Evolutionary conservation across 2,888 invertebrate species (phyloP).

Genomic region (Agrenia bidenticulata): DNA sequence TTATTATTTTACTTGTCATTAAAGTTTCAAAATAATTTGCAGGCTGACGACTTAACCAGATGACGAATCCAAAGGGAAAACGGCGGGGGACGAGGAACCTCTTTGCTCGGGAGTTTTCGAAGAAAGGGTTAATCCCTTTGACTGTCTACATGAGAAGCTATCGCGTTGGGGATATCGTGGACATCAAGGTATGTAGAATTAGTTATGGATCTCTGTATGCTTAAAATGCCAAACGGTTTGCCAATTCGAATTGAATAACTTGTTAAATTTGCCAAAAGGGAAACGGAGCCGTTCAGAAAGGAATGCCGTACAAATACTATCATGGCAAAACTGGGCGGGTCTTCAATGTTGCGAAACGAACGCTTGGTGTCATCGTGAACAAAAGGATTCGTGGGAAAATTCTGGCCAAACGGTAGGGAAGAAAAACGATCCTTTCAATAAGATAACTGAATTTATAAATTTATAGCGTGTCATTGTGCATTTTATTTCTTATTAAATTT

Average conservation of each 20-base stretch:
- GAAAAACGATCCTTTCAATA: no score
- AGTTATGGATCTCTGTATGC: no score
- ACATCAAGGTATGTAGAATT: constrained; percentile 93
- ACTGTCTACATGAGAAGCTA: constrained; percentile 98
- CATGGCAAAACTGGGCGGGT: constrained; percentile 98
- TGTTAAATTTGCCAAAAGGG: no score
- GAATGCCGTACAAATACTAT: constrained; percentile 99
- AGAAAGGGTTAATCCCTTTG: constrained; percentile 91
- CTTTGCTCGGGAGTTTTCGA: constrained; percentile 93
- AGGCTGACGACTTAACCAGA: constrained; percentile 61
- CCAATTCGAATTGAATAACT: no score
- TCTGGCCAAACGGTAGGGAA: constrained; percentile 75
- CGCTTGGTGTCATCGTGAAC: constrained; percentile 97
- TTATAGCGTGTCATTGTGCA: not conserved
- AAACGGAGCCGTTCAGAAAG: constrained; percentile 98
- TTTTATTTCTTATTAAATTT: no score
- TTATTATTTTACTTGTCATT: not conserved
- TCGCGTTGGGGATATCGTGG: constrained; percentile 98
- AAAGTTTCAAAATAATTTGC: not conserved
- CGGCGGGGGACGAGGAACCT: constrained; percentile 98
- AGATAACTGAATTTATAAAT: not conserved
- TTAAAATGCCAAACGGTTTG: no score
- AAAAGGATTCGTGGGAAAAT: constrained; percentile 94
- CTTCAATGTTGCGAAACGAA: constrained; percentile 96
- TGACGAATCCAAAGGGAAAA: constrained; percentile 99